Percentiles rank a stretch among this genome's conserved stretches.
Evolutionary conservation across 2,113 vertebrate species (phyloP).

Genomic region (Hemichromis elongatus): DNA sequence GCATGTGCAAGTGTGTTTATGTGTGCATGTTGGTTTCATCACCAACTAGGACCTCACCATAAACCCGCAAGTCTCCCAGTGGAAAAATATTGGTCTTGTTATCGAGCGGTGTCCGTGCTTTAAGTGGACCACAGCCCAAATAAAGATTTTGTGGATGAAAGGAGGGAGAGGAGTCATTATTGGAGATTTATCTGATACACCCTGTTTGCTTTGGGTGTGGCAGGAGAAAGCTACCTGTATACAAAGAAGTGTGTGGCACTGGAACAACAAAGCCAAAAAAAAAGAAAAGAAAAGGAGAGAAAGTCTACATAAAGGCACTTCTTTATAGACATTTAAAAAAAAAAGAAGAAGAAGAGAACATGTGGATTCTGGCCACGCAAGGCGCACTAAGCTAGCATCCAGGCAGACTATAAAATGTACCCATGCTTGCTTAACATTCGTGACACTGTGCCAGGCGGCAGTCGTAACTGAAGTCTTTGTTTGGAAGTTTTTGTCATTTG

Average conservation of each 20-base stretch:
- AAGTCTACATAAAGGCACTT: conserved; percentile 14
- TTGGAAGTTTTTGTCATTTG: conserved; percentile 12
- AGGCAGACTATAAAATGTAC: background rate
- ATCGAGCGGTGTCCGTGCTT: conserved; percentile 39
- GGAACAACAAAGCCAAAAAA: background rate
- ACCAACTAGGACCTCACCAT: conserved; percentile 51
- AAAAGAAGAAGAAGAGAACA: background rate
- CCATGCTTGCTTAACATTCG: conserved; percentile 32
- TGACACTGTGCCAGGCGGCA: conserved; percentile 3
- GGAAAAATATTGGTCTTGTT: conserved; percentile 47
- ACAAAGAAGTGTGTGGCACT: background rate
- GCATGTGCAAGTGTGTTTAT: conserved; percentile 21
- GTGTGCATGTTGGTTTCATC: conserved; percentile 26
- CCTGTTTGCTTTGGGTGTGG: conserved; percentile 33
- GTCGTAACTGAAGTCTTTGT: conserved; percentile 39
- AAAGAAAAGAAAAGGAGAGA: background rate
- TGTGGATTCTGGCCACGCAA: conserved; percentile 15
- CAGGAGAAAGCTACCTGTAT: background rate
- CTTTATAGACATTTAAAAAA: background rate
- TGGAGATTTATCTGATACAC: background rate
- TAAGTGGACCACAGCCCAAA: conserved; percentile 23
- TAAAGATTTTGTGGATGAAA: conserved; percentile 13
- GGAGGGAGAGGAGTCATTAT: background rate
- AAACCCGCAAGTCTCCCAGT: conserved; percentile 30
- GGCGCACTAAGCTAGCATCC: background rate